A percentile compares a stretch with the other conserved stretches of the same genome.
Evolutionary conservation across 1,140 invertebrate species (phyloP).

Genomic region (Drosophila aff.): DNA sequence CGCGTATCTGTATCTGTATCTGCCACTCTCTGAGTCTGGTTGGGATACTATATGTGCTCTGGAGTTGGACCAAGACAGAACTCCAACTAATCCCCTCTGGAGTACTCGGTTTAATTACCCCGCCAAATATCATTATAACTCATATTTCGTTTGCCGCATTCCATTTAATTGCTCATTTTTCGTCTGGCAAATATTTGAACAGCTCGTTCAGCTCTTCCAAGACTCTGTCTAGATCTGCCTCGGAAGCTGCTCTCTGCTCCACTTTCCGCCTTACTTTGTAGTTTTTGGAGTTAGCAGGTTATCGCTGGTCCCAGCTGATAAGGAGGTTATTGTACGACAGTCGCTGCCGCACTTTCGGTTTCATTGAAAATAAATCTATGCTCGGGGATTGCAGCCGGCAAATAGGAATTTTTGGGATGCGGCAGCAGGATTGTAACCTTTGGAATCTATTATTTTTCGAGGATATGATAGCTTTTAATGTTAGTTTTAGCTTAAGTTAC

Average conservation of each 20-base stretch:
- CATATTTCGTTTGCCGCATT: slow-evolving; percentile 17
- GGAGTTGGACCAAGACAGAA: slow-evolving; percentile 18
- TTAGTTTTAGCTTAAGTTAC: no score
- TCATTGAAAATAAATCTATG: slow-evolving; percentile 42
- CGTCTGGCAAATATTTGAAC: slow-evolving; percentile 26
- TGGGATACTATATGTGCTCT: slow-evolving; percentile 4
- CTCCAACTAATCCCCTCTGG: slow-evolving; percentile 5
- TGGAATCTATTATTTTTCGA: not conserved
- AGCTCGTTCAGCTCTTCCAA: slow-evolving; percentile 5
- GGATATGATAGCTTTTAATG: no score
- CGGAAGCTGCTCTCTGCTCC: slow-evolving; percentile 60
- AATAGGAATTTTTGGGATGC: not conserved
- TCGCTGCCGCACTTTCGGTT: slow-evolving; percentile 58
- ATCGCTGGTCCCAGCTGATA: slow-evolving; percentile 64
- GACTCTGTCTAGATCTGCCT: slow-evolving; percentile 12
- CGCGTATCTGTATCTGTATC: slow-evolving; percentile 33
- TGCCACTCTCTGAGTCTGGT: slow-evolving; percentile 23
- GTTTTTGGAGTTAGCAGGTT: slow-evolving; percentile 67
- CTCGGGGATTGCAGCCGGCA: not conserved
- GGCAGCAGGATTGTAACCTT: not conserved
- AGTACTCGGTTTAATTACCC: slow-evolving; percentile 6
- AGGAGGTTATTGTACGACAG: slow-evolving; percentile 65
- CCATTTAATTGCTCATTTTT: slow-evolving; percentile 26
- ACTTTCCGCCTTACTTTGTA: slow-evolving; percentile 59
- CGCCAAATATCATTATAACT: slow-evolving; percentile 6